These are phyloP conservation scores for Solen grandis DNA, from an alignment of 1,140 invertebrate species.

Conservation along the genomic window DNA sequence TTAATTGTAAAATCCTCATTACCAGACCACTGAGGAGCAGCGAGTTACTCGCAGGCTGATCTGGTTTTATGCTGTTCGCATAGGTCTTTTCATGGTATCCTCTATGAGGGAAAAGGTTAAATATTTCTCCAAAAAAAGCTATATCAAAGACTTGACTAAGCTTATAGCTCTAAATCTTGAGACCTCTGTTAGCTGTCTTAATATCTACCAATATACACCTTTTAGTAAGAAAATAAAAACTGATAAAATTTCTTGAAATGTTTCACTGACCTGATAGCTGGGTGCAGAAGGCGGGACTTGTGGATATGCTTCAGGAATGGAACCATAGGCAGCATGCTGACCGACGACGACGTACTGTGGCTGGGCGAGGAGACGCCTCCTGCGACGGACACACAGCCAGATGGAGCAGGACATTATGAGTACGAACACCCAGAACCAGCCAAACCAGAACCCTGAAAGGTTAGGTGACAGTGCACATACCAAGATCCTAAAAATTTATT, in stretches of 20 bases:
- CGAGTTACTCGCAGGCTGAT: too few relatives aligned
- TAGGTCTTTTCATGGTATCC: too few relatives aligned
- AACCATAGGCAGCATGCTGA: conserved; percentile 6
- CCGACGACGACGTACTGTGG: conserved; percentile 28
- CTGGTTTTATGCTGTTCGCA: too few relatives aligned
- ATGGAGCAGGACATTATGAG: conserved; percentile 11
- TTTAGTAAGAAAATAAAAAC: conserved; percentile 9
- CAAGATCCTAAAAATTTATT: too few relatives aligned
- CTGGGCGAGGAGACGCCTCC: background rate
- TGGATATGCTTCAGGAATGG: conserved; percentile 2
- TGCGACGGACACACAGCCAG: conserved; percentile 36
- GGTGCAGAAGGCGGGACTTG: conserved; percentile 14
- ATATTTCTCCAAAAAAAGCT: background rate
- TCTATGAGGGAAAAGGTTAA: too few relatives aligned
- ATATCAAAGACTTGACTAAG: background rate
- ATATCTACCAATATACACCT: background rate
- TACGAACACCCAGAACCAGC: conserved; percentile 27
- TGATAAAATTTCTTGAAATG: background rate
- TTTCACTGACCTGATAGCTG: conserved; percentile 29
- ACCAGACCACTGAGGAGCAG: too few relatives aligned
- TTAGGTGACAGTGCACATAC: too few relatives aligned
- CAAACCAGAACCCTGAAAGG: conserved; percentile 43
- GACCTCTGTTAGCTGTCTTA: background rate
- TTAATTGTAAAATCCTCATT: too few relatives aligned
- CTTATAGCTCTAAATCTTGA: background rate